Percentiles rank a stretch among this genome's conserved stretches.
phyloP scores from a whole-genome alignment of 2,797 vertebrate genomes.

The Myotis myotis region DNA sequence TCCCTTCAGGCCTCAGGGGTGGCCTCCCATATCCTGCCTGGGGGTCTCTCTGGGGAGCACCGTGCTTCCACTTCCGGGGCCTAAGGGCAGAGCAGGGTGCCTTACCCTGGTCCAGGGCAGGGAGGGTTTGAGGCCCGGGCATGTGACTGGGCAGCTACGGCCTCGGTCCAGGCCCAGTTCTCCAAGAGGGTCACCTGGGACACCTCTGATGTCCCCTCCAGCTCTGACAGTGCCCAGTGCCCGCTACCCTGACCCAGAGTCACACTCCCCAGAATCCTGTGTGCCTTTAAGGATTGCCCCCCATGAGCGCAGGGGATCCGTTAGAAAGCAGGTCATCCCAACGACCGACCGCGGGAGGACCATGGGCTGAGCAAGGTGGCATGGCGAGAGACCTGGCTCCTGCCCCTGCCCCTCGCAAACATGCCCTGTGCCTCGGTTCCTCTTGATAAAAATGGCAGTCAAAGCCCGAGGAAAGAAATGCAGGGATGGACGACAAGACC shows the following conservation, averaged over 20 bases:
- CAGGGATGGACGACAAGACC: background rate
- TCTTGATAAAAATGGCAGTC: background rate
- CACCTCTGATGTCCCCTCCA: background rate
- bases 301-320: background rate
- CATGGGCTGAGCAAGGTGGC: background rate
- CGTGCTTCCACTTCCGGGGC: background rate
- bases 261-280: background rate
- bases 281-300: background rate
- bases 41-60: background rate
- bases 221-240: background rate
- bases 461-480: background rate
- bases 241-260: background rate
- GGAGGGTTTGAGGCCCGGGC: background rate
- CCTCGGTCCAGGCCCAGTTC: background rate
- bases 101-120: background rate
- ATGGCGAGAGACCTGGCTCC: background rate
- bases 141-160: no score
- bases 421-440: conserved; percentile 22
- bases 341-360: no score
- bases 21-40: background rate
- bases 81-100: background rate
- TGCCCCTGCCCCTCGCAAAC: background rate
- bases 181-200: background rate
- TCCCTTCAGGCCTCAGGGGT: background rate
- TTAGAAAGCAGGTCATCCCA: background rate